Base-by-base conservation (phyloP, 2,888 invertebrate species). In the Mythimna pallens region DNA sequence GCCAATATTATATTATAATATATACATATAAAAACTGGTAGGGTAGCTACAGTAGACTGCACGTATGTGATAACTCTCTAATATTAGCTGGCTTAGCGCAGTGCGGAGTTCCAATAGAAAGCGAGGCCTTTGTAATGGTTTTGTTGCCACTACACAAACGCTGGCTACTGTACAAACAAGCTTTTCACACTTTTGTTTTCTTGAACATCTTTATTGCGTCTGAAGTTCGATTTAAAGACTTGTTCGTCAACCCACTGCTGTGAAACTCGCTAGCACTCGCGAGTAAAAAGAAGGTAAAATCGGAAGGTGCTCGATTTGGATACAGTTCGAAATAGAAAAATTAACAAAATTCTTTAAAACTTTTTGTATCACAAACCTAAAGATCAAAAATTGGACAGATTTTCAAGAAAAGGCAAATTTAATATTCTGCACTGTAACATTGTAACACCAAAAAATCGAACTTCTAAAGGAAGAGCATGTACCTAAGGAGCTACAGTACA, bases 1-100 rank as follows among this genome's bases (percentile, higher is more conserved):
- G 57, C 59, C 10, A 73, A 55, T 68, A 73, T 50, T 74, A 25
- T 54, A 34, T n/a, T 34, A n/a, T 30, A 34, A 34, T 34, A 58
- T 34, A 34, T 20, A 17, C 22, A 10, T n/a, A 10, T 10, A n/a
- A 55, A 40, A 61, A 22, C 14, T 8, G 34, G 4, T 20, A 58
- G 5, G 20, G 14, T 20, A 50, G 20, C 50, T 58, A 30, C 57
- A 55, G 25, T 25, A 57, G 57, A 30, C 30, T 7, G 14, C 36
- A n/a, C n/a, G 12, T 36, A 10, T 59, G 7, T 59, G 50, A 50
- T 20, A 50, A 50, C 50, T 7, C 20, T 50, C 5, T 47, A 20
- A n/a, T 50, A 6, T 47, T 47, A 47, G 17, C 47, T 50, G 20
- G 20, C 20, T 1, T 20, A 50, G 50, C 20, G 8, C 0, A 50